Base-by-base conservation (phyloP, 1,140 invertebrate genomes). In the Procambarus clarkii region DNA sequence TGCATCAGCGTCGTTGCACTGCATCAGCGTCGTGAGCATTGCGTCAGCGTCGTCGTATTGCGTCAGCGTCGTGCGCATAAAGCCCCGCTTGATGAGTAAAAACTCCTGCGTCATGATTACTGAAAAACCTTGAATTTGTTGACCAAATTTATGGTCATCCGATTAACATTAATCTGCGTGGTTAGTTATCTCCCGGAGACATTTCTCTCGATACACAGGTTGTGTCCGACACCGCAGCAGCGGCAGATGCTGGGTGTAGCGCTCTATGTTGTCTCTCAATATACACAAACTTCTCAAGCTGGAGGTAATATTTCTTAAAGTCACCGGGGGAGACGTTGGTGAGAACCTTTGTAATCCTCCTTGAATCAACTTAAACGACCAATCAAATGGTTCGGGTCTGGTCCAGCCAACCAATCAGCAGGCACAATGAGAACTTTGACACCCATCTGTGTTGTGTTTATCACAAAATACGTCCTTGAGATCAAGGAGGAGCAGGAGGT, bases 381-480 rank as follows among this genome's bases (percentile, higher is more conserved):
- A 86, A 86, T 86, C 69, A 64, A 21, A 74, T 46, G 18, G 64
- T 71, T 77, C 69, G 50, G 71, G 11, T 50, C 3, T 13, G 54
- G 1, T 46, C 83, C 45, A 50, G 71, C 83, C 71, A 50, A 71
- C 83, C 83, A 86, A 76, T 86, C 18, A 86, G 83, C 45, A 71
- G 45, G 11, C 34, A 76, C 69, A 77, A 46, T 74, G 83, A 74
- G 69, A 50, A 76, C 54, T 86, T 86, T 86, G 48, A 86, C 83
- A 86, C 64, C 83, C 76, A 86, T 86, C 83, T 86, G 69, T 74
- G 83, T 71, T 46, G 21, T 86, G 83, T 76, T 86, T 86, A 86
- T 86, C 83, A 76, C 83, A 74, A 18, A 74, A 74, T 60, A 54
- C 69, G 21, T 48, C 18, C 45, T 21, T 24, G 77, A 15, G 11